Conservation (phyloP, 2,888 invertebrate species). For the Drosophila kambysellisi region DNA sequence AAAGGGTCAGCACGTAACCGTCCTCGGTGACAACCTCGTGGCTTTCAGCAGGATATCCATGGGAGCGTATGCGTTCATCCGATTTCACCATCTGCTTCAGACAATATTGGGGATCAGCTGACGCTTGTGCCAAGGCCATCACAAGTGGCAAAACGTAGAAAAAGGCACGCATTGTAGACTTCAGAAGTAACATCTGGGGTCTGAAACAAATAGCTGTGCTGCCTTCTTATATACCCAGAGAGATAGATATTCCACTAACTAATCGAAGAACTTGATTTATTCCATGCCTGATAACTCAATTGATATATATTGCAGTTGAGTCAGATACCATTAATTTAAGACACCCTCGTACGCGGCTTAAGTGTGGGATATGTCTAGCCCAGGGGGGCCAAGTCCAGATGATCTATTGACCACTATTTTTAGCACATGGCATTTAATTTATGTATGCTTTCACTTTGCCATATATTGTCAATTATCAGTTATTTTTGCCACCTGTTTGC, state of each 20-base stretch:
- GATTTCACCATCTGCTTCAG: constrained; percentile 48
- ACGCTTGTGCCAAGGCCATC: constrained; percentile 26
- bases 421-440: not conserved
- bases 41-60: constrained; percentile 88
- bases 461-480: not conserved
- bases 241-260: not conserved
- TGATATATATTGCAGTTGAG: constrained; percentile 1
- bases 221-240: constrained; percentile 37
- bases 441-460: not conserved
- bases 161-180: constrained; percentile 40
- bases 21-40: constrained; percentile 85
- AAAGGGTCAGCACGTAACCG: constrained; percentile 80
- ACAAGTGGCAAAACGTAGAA: constrained; percentile 18
- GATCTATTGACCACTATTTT: not conserved
- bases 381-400: not conserved
- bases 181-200: constrained; percentile 10
- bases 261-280: constrained; percentile 48
- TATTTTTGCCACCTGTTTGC: not conserved
- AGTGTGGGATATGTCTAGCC: not conserved
- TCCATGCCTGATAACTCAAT: constrained; percentile 33
- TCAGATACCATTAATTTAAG: constrained; percentile 20
- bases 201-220: constrained; percentile 6
- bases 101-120: constrained; percentile 18
- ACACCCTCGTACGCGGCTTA: not conserved
- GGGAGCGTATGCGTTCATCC: constrained; percentile 82